Percentiles rank a stretch among this genome's conserved stretches.
These are phyloP conservation scores for Probosciger aterrimus DNA, from an alignment of 2,113 vertebrate genomes.

Conservation along the genomic window DNA sequence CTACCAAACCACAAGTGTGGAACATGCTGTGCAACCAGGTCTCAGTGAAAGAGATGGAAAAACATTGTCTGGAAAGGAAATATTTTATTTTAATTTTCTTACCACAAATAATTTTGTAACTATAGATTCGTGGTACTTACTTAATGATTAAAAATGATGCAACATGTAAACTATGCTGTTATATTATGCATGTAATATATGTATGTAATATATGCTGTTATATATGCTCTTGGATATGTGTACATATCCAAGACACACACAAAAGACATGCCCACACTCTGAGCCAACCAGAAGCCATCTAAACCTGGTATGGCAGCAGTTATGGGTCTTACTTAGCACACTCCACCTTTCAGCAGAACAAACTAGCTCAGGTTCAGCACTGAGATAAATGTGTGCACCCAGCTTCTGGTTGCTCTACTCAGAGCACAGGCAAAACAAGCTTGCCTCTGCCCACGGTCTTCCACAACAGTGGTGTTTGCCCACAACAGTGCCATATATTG, in stretches of 20 bases:
- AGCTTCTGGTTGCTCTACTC: not conserved
- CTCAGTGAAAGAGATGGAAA: not conserved
- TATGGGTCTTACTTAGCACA: not conserved
- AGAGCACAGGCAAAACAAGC: not conserved
- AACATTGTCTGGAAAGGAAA: not conserved
- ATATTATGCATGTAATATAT: too few species aligned
- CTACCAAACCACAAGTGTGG: not conserved
- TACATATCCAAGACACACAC: not conserved
- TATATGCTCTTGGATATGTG: not conserved
- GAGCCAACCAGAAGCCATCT: not conserved
- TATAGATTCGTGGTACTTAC: not conserved
- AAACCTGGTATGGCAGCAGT: not conserved
- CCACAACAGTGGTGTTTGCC: not conserved
- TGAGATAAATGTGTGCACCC: not conserved
- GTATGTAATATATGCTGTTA: too few species aligned
- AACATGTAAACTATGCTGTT: not conserved
- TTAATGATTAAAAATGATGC: not conserved
- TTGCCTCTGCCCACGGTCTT: not conserved
- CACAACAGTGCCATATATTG: not conserved
- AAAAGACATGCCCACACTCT: not conserved
- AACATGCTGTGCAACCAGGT: not conserved
- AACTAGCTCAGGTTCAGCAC: not conserved
- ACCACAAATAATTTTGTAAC: not conserved
- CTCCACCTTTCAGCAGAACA: not conserved
- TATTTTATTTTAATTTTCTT: not conserved